Evolutionary conservation across 2,113 vertebrate species (phyloP).

Genomic region (Xiphophorus couchianus): DNA sequence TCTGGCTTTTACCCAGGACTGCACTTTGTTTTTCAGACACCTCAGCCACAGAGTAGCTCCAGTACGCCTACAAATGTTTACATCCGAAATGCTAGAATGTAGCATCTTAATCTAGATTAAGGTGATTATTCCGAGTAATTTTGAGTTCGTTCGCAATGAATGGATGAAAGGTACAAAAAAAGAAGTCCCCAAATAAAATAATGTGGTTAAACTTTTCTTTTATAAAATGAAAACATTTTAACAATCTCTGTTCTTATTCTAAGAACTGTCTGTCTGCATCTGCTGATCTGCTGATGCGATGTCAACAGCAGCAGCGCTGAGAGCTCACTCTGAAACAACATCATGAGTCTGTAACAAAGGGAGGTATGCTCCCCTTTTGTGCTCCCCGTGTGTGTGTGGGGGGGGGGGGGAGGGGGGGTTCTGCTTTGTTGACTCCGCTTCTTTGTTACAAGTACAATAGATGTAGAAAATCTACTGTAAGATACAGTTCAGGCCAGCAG

Average conservation of each 20-base stretch:
- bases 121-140: not conserved
- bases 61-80: not conserved
- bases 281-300: conserved; percentile 25
- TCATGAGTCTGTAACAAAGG: conserved; percentile 51
- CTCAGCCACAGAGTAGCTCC: too few species aligned
- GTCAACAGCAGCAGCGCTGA: conserved; percentile 37
- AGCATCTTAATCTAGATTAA: not conserved
- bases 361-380: conserved; percentile 60
- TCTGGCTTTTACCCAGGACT: too few species aligned
- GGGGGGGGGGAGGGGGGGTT: too few species aligned
- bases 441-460: conserved; percentile 60
- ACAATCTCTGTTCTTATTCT: not conserved
- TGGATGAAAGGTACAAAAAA: too few species aligned
- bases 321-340: conserved; percentile 37
- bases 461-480: not conserved
- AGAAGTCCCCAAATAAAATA: too few species aligned
- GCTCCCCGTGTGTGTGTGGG: conserved; percentile 34
- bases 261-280: not conserved
- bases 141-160: not conserved
- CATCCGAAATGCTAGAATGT: not conserved
- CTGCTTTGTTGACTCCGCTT: conserved; percentile 59
- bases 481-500: conserved; percentile 13
- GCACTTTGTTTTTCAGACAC: too few species aligned
- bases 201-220: too few species aligned
- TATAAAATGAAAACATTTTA: not conserved